Percentiles rank a stretch among this genome's conserved stretches.
Conservation (phyloP, 2,797 vertebrate species). For the Phrynocephalus vlangalii region DNA sequence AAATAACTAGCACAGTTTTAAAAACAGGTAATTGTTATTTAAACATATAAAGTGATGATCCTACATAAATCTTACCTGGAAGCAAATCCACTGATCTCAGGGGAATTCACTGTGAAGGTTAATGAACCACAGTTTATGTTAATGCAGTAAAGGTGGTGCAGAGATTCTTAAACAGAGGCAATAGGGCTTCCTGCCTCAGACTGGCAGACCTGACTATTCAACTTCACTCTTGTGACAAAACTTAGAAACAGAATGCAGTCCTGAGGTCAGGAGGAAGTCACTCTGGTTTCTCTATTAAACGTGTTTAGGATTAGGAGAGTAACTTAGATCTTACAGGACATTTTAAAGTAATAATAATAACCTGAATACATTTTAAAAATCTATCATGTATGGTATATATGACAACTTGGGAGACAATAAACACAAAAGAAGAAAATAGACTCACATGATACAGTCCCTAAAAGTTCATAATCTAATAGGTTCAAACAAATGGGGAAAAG, state of each 20-base stretch:
- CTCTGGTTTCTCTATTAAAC: neutral
- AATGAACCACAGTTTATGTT: constrained; percentile 7
- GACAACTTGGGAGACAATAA: constrained; percentile 62
- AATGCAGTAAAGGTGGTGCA: neutral
- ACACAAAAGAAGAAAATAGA: constrained; percentile 48
- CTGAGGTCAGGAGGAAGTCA: neutral
- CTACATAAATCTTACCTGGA: constrained; percentile 18
- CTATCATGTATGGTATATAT: neutral
- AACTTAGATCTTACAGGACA: neutral
- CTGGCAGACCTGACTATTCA: constrained; percentile 9
- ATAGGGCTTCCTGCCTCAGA: constrained; percentile 13
- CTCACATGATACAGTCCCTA: neutral
- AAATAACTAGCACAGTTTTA: constrained; percentile 23
- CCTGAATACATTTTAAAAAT: neutral
- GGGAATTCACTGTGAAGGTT: constrained; percentile 32
- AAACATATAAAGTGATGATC: constrained; percentile 6
- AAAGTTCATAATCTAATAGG: neutral
- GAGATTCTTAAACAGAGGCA: neutral
- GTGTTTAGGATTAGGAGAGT: too few relatives aligned
- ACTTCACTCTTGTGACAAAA: constrained; percentile 23
- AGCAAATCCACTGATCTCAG: constrained; percentile 19
- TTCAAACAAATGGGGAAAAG: neutral
- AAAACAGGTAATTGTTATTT: constrained; percentile 29
- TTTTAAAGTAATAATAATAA: constrained; percentile 50
- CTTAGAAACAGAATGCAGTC: neutral